Evolutionary conservation across 2,113 vertebrate genomes (phyloP).

Genomic region (Leucosticte australis): DNA sequence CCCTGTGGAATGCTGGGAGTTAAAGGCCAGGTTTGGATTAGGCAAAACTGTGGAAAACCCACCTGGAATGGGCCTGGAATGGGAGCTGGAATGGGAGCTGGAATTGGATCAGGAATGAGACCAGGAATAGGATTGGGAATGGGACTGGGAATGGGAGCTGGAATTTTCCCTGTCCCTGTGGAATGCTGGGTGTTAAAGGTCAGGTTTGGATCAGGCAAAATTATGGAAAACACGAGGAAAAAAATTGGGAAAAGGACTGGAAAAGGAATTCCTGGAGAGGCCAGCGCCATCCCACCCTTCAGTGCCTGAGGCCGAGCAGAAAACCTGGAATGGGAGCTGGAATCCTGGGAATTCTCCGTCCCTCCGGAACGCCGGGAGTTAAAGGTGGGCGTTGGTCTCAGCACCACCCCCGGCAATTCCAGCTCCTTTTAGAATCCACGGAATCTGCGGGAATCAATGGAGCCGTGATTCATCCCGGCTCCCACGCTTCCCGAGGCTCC

Average conservation of each 20-base stretch:
- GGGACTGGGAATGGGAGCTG: not conserved
- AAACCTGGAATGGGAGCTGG: not conserved
- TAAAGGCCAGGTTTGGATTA: not conserved
- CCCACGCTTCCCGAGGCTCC: not conserved
- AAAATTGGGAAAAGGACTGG: not conserved
- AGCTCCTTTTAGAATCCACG: not conserved
- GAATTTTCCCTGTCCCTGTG: not conserved
- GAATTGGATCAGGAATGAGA: no score
- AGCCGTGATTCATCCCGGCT: not conserved
- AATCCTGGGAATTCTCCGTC: not conserved
- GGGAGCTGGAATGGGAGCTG: no score
- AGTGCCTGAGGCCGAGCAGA: fast-evolving
- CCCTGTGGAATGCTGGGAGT: not conserved
- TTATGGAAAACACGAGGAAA: not conserved
- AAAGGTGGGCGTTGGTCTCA: not conserved
- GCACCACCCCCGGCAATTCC: not conserved
- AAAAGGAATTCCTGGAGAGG: not conserved
- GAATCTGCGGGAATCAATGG: not conserved
- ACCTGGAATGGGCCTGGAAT: no score
- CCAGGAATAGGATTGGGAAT: no score
- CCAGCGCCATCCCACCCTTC: not conserved
- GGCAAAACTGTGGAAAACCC: not conserved
- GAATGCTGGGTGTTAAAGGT: not conserved
- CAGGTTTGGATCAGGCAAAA: not conserved
- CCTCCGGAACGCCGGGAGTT: not conserved